These are phyloP conservation scores for Turritopsis rubra DNA, from an alignment of 30 jellyfish, hydroid and myxozoan genomes.

Conservation along the genomic window DNA sequence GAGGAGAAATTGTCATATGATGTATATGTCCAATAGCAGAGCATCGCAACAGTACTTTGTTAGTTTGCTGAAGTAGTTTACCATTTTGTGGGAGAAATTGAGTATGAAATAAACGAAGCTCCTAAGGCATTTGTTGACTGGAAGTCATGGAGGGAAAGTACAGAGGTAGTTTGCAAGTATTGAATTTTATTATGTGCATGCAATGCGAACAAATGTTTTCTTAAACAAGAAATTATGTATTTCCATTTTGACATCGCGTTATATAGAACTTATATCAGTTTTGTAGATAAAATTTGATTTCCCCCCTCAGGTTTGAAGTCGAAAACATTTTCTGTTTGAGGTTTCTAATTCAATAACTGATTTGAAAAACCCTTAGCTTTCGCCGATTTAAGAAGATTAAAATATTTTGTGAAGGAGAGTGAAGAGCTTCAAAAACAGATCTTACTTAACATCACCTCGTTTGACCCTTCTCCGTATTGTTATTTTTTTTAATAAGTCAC, in stretches of 20 bases:
- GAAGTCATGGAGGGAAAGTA: background rate
- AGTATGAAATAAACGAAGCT: background rate
- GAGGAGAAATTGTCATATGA: no score
- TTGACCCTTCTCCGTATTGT: background rate
- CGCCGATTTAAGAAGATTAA: background rate
- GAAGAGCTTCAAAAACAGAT: background rate
- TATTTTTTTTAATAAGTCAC: no score
- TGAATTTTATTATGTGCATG: background rate
- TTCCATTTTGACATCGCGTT: no score
- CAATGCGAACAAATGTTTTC: background rate
- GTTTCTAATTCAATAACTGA: background rate
- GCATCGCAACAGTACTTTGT: background rate
- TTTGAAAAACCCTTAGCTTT: slow-evolving; percentile 5
- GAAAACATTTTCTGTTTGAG: no score
- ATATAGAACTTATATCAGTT: no score
- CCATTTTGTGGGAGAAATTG: no score
- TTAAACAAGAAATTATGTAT: background rate
- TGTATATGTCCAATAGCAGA: no score
- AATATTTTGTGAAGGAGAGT: background rate
- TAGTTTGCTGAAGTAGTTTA: no score
- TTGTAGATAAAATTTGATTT: no score
- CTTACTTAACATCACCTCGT: background rate
- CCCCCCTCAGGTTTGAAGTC: no score
- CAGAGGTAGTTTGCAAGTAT: background rate
- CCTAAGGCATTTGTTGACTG: background rate